phyloP scores from a whole-genome alignment of 2,797 vertebrate species.

The Trachops cirrhosus region DNA sequence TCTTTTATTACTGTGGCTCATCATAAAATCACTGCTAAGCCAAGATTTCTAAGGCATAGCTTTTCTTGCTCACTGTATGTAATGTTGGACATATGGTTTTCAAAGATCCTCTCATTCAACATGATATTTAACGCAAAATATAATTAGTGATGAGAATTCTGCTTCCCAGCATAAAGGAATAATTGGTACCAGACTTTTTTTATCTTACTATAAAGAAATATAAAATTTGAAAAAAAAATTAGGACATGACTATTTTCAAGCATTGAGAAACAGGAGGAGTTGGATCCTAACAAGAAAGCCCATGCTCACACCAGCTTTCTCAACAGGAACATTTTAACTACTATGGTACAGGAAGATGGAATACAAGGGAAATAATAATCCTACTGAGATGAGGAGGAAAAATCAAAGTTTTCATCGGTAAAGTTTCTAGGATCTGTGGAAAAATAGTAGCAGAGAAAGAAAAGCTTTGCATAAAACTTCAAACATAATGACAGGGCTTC shows the following conservation, averaged over 20 bases:
- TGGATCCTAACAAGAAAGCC: neutral
- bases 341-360: neutral
- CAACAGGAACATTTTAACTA: neutral
- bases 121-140: neutral
- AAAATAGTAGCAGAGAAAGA: neutral
- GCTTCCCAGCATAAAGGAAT: neutral
- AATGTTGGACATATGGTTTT: neutral
- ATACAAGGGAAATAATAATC: neutral
- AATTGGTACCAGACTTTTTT: neutral
- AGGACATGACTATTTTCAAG: neutral
- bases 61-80: neutral
- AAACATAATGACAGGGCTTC: neutral
- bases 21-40: neutral
- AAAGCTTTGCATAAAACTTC: neutral
- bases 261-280: neutral
- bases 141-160: slow-evolving; percentile 30
- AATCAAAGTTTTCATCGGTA: neutral
- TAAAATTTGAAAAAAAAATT: neutral
- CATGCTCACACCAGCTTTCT: neutral
- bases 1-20: neutral
- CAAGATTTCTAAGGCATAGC: neutral
- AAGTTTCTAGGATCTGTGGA: neutral
- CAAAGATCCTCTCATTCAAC: neutral
- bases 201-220: neutral
- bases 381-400: neutral